Percentiles rank a stretch among this genome's conserved stretches.
Conservation (phyloP, 2,888 invertebrate species). For the Brenthis hecate region DNA sequence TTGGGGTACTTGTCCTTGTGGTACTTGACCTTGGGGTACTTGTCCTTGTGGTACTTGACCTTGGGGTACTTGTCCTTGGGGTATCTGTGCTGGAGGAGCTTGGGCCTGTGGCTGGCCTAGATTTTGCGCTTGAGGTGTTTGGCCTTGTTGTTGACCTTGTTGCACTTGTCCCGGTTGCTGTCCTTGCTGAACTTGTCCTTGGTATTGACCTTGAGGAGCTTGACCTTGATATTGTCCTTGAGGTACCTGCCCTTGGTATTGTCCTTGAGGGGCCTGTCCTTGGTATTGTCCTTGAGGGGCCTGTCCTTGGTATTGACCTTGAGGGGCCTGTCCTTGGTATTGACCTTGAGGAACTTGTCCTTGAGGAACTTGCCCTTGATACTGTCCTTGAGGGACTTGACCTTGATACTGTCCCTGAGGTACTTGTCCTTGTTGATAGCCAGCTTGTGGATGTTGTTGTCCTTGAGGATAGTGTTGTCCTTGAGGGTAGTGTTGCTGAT, state of each 20-base stretch:
- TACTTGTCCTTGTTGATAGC: conserved; percentile 32
- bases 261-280: conserved; percentile 36
- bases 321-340: conserved; percentile 21
- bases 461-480: conserved; percentile 36
- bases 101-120: conserved; percentile 31
- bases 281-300: conserved; percentile 27
- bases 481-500: conserved; percentile 45
- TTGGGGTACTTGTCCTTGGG: conserved; percentile 30
- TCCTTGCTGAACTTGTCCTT: conserved; percentile 14
- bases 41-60: conserved; percentile 25
- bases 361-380: conserved; percentile 36
- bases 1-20: conserved; percentile 33
- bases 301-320: not conserved
- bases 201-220: conserved; percentile 42
- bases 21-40: conserved; percentile 10
- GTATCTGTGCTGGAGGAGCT: conserved; percentile 20
- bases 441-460: conserved; percentile 19
- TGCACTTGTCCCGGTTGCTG: conserved; percentile 36
- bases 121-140: conserved; percentile 26
- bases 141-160: conserved; percentile 28
- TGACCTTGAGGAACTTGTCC: conserved; percentile 32
- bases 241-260: conserved; percentile 26
- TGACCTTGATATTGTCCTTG: conserved; percentile 45
- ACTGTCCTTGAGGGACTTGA: conserved; percentile 39
- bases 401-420: conserved; percentile 38